Base-by-base conservation (phyloP, 2,113 vertebrate species). In the Percina caprodes region DNA sequence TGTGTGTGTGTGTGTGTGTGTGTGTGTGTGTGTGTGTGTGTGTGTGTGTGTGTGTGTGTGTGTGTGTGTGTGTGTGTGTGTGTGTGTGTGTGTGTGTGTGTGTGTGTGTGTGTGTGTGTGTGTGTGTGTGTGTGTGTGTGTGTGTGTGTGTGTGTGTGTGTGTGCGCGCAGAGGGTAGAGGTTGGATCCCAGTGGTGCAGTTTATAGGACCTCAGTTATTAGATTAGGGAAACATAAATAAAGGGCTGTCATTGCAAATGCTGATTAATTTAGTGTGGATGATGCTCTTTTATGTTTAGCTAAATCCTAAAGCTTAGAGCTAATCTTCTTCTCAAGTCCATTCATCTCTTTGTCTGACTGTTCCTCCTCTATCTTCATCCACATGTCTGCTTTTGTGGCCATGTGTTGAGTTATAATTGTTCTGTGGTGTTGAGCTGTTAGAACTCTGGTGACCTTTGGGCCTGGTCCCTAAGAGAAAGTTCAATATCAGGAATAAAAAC, bases 401-500 rank as follows among this genome's bases (percentile, higher is more conserved):
- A 65, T 62, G 71, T 82, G 68, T 63, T 62, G 69, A 63, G 84
- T 80, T 81, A 74, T 80, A 78, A 88, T 78, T 83, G 78, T 63
- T 82, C 65, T 54, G 62, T 73, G 74, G 82, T 88, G 86, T 74
- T 60, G 59, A 73, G 66, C 55, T n/a, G 78, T 62, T 82, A 51
- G 80, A 84, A 30, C 85, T 82, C 69, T 10, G 23, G 54, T 86
- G 89, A 91, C 90, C 85, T 90, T 89, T 90, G 51, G 65, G 66
- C 60, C 68, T 16, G 12, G 66, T 80, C 69, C 62, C 72, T 56
- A 51, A 83, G 74, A 77, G 79, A 89, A 84, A 75, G 86, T 89
- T 88, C 69, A 83, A 16, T 75, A 70, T 82, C 83, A 82, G 74
- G 77, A 89, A 86, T 90, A 83, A 83, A 90, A 91, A 88, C 84